A percentile compares a stretch with the other conserved stretches of the same genome.
phyloP scores from a whole-genome alignment of 92 coral and sea anemone species.

The Porites lobata region DNA sequence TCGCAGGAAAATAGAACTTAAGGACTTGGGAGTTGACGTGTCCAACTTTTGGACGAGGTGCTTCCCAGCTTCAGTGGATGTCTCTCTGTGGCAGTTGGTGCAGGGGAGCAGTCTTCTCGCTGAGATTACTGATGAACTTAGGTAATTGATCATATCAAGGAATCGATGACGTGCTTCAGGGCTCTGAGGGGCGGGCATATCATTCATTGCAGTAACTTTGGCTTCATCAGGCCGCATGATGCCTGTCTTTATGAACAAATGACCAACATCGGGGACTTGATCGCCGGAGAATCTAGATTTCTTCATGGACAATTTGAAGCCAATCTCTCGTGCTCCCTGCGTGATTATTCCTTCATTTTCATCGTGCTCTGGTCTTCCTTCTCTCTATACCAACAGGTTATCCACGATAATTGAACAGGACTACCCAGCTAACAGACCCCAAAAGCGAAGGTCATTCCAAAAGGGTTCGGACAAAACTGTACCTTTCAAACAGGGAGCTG shows the following conservation, averaged over 20 bases:
- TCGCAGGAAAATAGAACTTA: slow-evolving; percentile 36
- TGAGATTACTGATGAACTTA: slow-evolving; percentile 31
- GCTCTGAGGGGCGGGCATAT: slow-evolving; percentile 46
- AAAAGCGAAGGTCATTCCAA: no score
- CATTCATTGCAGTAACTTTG: slow-evolving; percentile 40
- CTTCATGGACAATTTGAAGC: slow-evolving; percentile 22
- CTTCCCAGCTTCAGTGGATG: slow-evolving; percentile 24
- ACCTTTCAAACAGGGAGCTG: slow-evolving; percentile 10
- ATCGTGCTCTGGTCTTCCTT: slow-evolving; percentile 49
- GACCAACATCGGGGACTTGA: slow-evolving; percentile 48
- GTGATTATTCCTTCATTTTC: slow-evolving; percentile 30
- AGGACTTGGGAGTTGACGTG: slow-evolving; percentile 46
- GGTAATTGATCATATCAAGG: slow-evolving; percentile 51
- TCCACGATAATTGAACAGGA: no score
- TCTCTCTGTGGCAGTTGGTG: slow-evolving; percentile 8
- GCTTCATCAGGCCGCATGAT: background rate
- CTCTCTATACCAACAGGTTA: background rate
- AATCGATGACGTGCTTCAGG: slow-evolving; percentile 50
- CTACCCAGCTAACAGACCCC: no score
- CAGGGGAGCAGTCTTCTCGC: slow-evolving; percentile 27
- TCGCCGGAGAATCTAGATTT: slow-evolving; percentile 56
- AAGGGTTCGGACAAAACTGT: no score
- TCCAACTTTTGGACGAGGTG: slow-evolving; percentile 32
- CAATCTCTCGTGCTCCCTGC: slow-evolving; percentile 49
- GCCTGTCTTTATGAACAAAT: slow-evolving; percentile 45